Evolutionary conservation across 2,888 invertebrate species (phyloP), one percentile per base, ranked within the genome.

Genomic region (Apodemia zela): DNA sequence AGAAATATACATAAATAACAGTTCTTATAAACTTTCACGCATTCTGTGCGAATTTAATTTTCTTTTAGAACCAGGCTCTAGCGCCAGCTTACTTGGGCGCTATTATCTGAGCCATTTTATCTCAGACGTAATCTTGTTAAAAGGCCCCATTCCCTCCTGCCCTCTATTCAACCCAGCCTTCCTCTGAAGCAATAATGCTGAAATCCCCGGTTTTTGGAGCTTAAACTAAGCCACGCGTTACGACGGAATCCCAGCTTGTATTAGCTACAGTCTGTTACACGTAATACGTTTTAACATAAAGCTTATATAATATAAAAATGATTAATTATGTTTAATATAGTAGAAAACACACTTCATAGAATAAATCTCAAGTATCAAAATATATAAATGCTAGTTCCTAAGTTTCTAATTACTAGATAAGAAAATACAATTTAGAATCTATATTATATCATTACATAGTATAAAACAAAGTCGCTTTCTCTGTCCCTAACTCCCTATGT

Each of bases 101-200:
- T 85, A 87, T 90, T 89, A 91, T 89, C 85, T 85, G 75, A 78
- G 78, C 81, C 85, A 80, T 88, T 91, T 89, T 90, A 91, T 90
- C 89, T 87, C 73, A 85, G 83, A 87, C 86, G 90, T 91, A 91
- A 91, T 91, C 90, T 90, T 90, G 91, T 90, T 90, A 90, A 91
- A 88, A 90, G 90, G 78, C 80, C 78, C 77, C 74, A 65, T 71
- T 63, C 69, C 73, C 73, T 74, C 69, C 70, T 66, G 67, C 71
- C 75, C 71, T 71, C 69, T 65, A 70, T 72, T 68, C 68, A 63
- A 70, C 70, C 69, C 65, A 60, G 63, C 66, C 67, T 68, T 71
- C 72, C 73, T 70, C 65, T 70, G 75, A 81, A 78, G 89, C 82
- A 89, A 91, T 91, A 90, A 89, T 75, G 83, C 80, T 79, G 79